Base-by-base conservation (phyloP, 2,113 vertebrate genomes). In the Hyperoodon ampullatus region DNA sequence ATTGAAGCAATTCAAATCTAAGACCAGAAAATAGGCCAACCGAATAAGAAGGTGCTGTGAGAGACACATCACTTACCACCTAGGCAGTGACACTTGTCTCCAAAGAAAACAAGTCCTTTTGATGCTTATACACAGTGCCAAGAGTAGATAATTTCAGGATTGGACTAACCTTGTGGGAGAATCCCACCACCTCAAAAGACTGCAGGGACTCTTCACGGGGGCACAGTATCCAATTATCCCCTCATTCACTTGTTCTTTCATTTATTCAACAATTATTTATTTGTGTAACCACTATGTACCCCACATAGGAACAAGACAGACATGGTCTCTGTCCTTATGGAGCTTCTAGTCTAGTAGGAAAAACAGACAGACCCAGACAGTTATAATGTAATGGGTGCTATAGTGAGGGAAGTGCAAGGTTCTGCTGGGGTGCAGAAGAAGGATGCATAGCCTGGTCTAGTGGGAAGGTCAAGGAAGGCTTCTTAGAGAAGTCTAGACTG, bases 181-280 rank as follows among this genome's bases (percentile, higher is more conserved):
- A 71, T 70, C 33, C 30, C 42, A 70, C 44, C 44, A 84, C 50
- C n/a, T 85, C 30, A 61, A 68, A 85, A 96, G 9, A 71, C 15
- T 90, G 1, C n/a, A 77, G 13, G 8, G 16, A 61, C 30, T 39
- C 47, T 39, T 96, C 44, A 74, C 3, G 75, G 33, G 60, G 12
- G 6, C 35, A 72, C 30, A 81, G 10, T 75, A 78, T 81, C n/a
- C n/a, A 90, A 30, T 91, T 6, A 80, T 61, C 16, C 33, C 18
- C 2, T n/a, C 44, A 81, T 75, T 74, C 19, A 39, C 13, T 94
- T 88, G 30, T 78, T 78, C 18, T 70, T 94, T 82, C 35, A 24
- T 75, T 95, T 94, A 63, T 87, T 97, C 42, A 88, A 44, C 44
- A 61, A 68, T 50, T 55, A 53, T 77, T 68, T 91, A 47, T 93